Evolutionary conservation across 2,113 vertebrate genomes (phyloP).

Genomic region (Oncorhynchus nerka): DNA sequence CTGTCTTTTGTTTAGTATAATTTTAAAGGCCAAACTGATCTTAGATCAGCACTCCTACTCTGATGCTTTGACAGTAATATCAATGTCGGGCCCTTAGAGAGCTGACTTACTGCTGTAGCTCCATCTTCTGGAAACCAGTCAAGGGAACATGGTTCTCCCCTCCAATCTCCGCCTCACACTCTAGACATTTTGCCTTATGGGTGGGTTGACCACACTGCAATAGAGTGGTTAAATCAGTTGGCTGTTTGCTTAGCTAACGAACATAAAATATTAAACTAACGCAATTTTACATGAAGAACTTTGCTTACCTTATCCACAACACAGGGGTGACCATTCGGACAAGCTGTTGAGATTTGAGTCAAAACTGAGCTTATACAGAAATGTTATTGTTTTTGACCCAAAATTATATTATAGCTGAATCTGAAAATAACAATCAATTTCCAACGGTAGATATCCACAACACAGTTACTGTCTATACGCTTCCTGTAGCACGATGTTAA

Average conservation of each 20-base stretch:
- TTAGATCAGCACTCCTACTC: too few species aligned
- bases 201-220: slow-evolving; percentile 84
- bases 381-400: too few species aligned
- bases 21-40: too few species aligned
- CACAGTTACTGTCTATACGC: too few species aligned
- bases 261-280: not conserved
- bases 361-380: too few species aligned
- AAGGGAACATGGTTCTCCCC: slow-evolving; percentile 49
- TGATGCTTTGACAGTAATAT: not conserved
- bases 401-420: too few species aligned
- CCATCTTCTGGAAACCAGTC: not conserved
- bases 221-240: not conserved
- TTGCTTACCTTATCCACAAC: slow-evolving; percentile 84
- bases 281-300: not conserved
- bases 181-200: slow-evolving; percentile 67
- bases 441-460: too few species aligned
- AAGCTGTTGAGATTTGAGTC: slow-evolving; percentile 64
- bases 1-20: too few species aligned
- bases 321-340: slow-evolving; percentile 86
- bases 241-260: not conserved
- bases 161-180: slow-evolving; percentile 75
- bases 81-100: not conserved
- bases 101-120: slow-evolving; percentile 51
- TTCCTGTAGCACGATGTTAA: too few species aligned
- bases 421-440: too few species aligned